phyloP scores from a whole-genome alignment of 1,140 invertebrate species.

The Leptinotarsa texana region DNA sequence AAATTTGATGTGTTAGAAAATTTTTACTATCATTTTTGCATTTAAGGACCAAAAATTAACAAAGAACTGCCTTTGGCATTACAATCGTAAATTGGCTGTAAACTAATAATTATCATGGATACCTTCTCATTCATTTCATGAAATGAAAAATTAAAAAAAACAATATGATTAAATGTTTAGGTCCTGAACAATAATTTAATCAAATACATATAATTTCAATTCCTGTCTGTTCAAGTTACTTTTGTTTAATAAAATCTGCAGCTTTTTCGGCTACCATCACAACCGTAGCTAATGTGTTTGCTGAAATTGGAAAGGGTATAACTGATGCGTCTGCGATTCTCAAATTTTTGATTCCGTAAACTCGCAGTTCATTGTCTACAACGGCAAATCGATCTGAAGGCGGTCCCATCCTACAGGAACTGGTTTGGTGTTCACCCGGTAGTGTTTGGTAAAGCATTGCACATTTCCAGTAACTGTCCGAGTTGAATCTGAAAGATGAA shows the following conservation, averaged over 20 bases:
- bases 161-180: too few species aligned
- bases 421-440: slow-evolving; percentile 82
- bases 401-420: slow-evolving; percentile 79
- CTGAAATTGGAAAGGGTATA: slow-evolving; percentile 70
- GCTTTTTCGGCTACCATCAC: slow-evolving; percentile 86
- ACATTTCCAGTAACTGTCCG: slow-evolving; percentile 80
- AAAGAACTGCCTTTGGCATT: too few species aligned
- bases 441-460: slow-evolving; percentile 72
- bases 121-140: too few species aligned
- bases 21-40: too few species aligned
- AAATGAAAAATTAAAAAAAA: too few species aligned
- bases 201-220: too few species aligned
- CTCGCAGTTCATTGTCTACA: slow-evolving; percentile 55
- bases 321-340: slow-evolving; percentile 75
- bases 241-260: slow-evolving; percentile 68
- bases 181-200: too few species aligned
- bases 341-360: slow-evolving; percentile 57
- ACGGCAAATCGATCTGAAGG: slow-evolving; percentile 60
- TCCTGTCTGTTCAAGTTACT: too few species aligned
- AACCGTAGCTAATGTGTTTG: slow-evolving; percentile 72
- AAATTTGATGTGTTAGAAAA: too few species aligned
- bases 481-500: slow-evolving; percentile 64
- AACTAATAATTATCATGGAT: too few species aligned
- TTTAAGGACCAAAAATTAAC: too few species aligned
- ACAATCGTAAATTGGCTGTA: too few species aligned